Conservation (phyloP, 30 jellyfish, hydroid and myxozoan genomes). For the Aurelia sp. region DNA sequence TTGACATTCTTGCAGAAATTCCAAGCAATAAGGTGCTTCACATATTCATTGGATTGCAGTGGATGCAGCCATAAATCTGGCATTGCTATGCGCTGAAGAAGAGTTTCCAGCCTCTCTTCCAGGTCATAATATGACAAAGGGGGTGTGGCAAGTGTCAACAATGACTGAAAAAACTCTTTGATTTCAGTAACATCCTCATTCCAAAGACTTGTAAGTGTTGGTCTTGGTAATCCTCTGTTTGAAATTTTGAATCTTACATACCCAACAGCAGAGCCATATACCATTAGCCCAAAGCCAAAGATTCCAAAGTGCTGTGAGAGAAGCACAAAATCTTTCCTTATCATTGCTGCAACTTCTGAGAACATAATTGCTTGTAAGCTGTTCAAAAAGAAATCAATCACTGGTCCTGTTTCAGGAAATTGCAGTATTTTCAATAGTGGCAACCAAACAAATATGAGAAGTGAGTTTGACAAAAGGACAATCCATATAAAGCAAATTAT, state of each 20-base stretch:
- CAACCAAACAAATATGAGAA: constrained; percentile 80
- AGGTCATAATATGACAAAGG: constrained; percentile 62
- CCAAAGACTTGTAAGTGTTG: constrained; percentile 48
- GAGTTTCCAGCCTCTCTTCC: constrained; percentile 88
- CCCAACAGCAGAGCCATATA: constrained; percentile 81
- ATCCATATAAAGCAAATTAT: constrained; percentile 83
- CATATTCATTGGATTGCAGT: constrained; percentile 68
- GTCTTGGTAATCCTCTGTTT: constrained; percentile 56
- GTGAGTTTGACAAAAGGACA: constrained; percentile 63
- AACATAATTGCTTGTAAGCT: constrained; percentile 84
- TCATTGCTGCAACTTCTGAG: constrained; percentile 89
- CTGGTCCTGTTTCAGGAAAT: constrained; percentile 86
- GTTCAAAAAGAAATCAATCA: constrained; percentile 69
- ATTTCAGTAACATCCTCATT: constrained; percentile 80
- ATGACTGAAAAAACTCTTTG: constrained; percentile 62
- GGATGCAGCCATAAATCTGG: constrained; percentile 97
- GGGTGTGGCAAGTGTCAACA: constrained; percentile 73
- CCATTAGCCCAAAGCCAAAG: constrained; percentile 74
- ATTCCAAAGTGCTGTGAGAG: constrained; percentile 79
- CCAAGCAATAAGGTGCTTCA: constrained; percentile 72
- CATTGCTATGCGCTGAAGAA: constrained; percentile 72
- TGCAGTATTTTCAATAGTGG: constrained; percentile 77
- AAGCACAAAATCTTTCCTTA: constrained; percentile 85
- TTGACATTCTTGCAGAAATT: constrained; percentile 54
- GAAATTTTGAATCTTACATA: constrained; percentile 67